phyloP scores from a whole-genome alignment of 2,797 vertebrate species.

The Rhincodon typus region DNA sequence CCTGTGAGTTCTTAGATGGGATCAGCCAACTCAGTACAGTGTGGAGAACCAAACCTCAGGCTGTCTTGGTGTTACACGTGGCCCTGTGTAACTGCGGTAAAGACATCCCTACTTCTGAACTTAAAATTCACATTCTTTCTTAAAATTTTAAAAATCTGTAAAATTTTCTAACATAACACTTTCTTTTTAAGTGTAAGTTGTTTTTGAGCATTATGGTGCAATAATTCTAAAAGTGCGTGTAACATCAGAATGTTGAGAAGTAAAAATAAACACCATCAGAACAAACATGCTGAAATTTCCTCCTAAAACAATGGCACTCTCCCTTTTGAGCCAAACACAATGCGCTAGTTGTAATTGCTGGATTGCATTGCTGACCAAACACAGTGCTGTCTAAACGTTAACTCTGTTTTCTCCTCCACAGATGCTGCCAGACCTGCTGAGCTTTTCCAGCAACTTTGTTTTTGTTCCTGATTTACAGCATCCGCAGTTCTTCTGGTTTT shows the following conservation, averaged over 20 bases:
- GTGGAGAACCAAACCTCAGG: background rate
- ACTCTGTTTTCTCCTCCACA: background rate
- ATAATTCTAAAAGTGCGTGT: background rate
- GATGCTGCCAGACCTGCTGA: no score
- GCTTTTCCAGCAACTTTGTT: no score
- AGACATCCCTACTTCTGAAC: no score
- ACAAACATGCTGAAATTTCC: slow-evolving; percentile 4
- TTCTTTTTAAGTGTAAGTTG: background rate
- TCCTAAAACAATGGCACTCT: background rate
- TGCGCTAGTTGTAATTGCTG: background rate
- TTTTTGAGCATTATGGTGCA: background rate
- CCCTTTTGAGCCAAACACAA: background rate
- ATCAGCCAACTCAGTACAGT: background rate
- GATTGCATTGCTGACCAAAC: background rate
- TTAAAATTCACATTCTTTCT: background rate
- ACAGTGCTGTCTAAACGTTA: background rate
- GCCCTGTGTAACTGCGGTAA: background rate
- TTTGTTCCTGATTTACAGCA: no score
- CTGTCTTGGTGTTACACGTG: background rate
- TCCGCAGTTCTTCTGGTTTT: no score
- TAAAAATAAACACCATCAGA: background rate
- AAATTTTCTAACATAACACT: background rate
- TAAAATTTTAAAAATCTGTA: no score
- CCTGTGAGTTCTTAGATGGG: background rate
- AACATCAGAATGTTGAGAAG: background rate